Percentiles rank a stretch among this genome's conserved stretches.
Evolutionary conservation across 2,797 vertebrate species (phyloP).

Genomic region (Heteromormyrus szaboi): DNA sequence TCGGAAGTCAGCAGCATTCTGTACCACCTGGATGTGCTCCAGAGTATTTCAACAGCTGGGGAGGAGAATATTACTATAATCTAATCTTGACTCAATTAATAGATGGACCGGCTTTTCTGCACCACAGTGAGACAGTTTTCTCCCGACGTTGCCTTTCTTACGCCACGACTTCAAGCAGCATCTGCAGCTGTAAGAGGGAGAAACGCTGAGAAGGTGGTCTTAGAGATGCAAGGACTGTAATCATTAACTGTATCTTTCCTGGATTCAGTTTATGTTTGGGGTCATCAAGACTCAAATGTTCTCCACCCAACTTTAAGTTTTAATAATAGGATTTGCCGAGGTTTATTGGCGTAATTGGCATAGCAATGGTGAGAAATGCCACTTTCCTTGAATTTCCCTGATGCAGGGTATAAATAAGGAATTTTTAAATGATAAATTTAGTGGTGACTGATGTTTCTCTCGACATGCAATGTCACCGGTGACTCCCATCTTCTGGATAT

Average conservation of each 20-base stretch:
- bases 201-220: neutral
- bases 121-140: neutral
- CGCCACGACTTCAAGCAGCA: neutral
- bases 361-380: neutral
- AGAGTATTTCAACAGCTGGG: neutral
- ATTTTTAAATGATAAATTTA: neutral
- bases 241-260: neutral
- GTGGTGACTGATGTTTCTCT: neutral
- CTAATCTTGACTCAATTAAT: neutral
- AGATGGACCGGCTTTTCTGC: neutral
- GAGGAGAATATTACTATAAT: neutral
- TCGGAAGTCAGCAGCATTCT: neutral
- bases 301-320: neutral
- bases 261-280: neutral
- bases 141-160: neutral
- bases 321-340: neutral
- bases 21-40: neutral
- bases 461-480: neutral
- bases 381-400: neutral
- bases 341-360: neutral
- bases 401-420: neutral
- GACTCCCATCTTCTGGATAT: neutral
- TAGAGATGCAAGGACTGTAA: neutral
- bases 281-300: neutral
- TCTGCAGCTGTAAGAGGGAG: neutral